These are phyloP conservation scores for Protomyctophum bolini DNA, from an alignment of 2,113 vertebrate genomes.

Conservation along the genomic window DNA sequence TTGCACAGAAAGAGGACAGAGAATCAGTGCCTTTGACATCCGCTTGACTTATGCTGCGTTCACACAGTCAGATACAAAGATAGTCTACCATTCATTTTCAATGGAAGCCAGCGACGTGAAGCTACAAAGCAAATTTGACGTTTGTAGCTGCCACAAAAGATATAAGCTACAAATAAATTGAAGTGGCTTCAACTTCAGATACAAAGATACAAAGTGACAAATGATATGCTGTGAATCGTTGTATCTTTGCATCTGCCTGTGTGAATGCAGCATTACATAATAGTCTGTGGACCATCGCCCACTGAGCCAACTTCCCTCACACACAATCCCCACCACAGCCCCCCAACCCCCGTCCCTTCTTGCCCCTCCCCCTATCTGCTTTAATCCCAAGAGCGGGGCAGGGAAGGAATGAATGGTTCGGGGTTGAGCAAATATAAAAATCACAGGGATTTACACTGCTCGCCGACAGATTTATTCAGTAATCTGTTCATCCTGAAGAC, in stretches of 20 bases:
- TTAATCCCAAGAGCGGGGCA: slow-evolving; percentile 68
- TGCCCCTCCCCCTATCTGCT: slow-evolving; percentile 44
- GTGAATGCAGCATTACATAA: slow-evolving; percentile 45
- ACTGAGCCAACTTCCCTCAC: slow-evolving; percentile 46
- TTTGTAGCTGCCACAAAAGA: no score
- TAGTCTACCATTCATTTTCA: no score
- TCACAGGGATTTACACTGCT: slow-evolving; percentile 69
- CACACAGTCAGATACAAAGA: no score
- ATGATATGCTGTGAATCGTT: no score
- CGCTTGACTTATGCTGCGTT: slow-evolving; percentile 48
- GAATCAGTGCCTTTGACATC: slow-evolving; percentile 58
- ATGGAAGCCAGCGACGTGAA: no score
- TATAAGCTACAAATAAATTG: no score
- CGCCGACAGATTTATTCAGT: slow-evolving; percentile 59
- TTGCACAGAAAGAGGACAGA: slow-evolving; percentile 32
- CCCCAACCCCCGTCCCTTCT: slow-evolving; percentile 23
- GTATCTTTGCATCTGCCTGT: no score
- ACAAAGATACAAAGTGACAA: no score
- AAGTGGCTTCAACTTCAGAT: no score
- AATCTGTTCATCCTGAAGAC: slow-evolving; percentile 58
- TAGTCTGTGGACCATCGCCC: slow-evolving; percentile 63
- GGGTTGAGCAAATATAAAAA: slow-evolving; percentile 66
- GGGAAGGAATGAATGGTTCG: slow-evolving; percentile 53
- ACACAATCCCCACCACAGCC: neutral
- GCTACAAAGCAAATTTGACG: no score